Conservation (phyloP, 2,888 invertebrate genomes). For the Zelleria hepariella region DNA sequence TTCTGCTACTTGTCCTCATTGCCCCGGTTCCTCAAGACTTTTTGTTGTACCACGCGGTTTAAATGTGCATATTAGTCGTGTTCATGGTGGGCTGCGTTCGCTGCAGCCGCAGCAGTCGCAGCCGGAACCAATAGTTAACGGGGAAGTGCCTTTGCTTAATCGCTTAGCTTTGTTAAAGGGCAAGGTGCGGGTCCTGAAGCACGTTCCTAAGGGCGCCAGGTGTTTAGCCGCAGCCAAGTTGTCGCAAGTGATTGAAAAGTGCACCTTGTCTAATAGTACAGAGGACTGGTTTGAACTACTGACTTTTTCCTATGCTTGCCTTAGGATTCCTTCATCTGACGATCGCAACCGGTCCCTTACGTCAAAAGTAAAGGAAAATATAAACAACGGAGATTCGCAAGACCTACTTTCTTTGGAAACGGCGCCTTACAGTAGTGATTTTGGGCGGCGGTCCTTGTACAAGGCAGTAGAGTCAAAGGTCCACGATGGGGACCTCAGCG, state of each 20-base stretch:
- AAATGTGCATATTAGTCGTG: not conserved
- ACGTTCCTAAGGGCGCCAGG: slow-evolving; percentile 9
- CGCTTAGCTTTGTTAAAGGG: not conserved
- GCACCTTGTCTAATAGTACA: not conserved
- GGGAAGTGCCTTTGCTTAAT: not conserved
- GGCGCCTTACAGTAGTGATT: not conserved
- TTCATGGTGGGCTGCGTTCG: not conserved
- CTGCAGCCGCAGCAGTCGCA: not conserved
- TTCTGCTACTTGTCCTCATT: not conserved
- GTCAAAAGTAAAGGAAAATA: slow-evolving; percentile 4
- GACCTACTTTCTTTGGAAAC: not conserved
- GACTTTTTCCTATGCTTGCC: not conserved
- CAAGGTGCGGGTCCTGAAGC: slow-evolving; percentile 5
- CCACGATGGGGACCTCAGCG: slow-evolving; percentile 10
- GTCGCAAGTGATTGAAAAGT: not conserved
- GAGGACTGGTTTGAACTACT: slow-evolving; percentile 7
- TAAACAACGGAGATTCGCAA: not conserved
- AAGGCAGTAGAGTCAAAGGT: slow-evolving; percentile 9
- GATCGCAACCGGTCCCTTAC: not conserved
- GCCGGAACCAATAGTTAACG: too few species aligned
- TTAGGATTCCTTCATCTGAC: not conserved
- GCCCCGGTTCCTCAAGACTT: not conserved
- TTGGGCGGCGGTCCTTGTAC: not conserved
- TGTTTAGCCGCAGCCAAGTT: slow-evolving; percentile 8
- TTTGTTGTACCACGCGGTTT: too few species aligned